Percentiles rank a stretch among this genome's conserved stretches.
phyloP scores from a whole-genome alignment of 2,797 vertebrate species.

The Nannoperca obscura region DNA sequence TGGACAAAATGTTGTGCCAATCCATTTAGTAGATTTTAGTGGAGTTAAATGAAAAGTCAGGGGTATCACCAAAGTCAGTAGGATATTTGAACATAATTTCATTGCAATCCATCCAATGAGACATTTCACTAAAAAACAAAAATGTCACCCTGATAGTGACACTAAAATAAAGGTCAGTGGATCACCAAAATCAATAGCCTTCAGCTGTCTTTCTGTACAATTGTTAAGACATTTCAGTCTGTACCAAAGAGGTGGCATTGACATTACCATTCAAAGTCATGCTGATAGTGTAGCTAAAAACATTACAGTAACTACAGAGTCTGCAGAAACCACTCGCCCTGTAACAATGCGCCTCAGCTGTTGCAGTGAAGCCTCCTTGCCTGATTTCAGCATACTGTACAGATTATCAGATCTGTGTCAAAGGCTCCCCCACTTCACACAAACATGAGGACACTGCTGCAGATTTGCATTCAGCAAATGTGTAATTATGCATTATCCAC shows the following conservation, averaged over 20 bases:
- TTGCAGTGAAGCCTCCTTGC: not conserved
- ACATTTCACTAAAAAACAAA: not conserved
- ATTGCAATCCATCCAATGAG: not conserved
- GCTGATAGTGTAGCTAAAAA: too few species aligned
- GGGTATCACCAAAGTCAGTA: not conserved
- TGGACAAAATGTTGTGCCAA: not conserved
- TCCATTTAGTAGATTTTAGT: not conserved
- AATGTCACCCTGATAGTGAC: not conserved
- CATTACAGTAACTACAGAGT: not conserved
- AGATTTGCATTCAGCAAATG: constrained; percentile 73
- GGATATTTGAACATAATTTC: not conserved
- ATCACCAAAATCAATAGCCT: not conserved
- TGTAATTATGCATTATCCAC: constrained; percentile 74
- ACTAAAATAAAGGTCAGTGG: not conserved
- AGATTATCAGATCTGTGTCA: constrained; percentile 60
- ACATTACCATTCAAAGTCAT: not conserved
- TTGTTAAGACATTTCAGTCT: not conserved
- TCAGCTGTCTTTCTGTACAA: not conserved
- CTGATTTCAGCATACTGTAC: constrained; percentile 21
- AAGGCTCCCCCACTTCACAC: constrained; percentile 60
- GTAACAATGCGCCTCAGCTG: not conserved
- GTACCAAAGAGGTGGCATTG: not conserved
- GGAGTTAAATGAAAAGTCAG: not conserved
- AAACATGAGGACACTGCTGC: constrained; percentile 59
- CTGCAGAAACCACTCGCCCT: not conserved